Evolutionary conservation across 2,113 vertebrate genomes (phyloP).

Genomic region (Heliornis fulica): DNA sequence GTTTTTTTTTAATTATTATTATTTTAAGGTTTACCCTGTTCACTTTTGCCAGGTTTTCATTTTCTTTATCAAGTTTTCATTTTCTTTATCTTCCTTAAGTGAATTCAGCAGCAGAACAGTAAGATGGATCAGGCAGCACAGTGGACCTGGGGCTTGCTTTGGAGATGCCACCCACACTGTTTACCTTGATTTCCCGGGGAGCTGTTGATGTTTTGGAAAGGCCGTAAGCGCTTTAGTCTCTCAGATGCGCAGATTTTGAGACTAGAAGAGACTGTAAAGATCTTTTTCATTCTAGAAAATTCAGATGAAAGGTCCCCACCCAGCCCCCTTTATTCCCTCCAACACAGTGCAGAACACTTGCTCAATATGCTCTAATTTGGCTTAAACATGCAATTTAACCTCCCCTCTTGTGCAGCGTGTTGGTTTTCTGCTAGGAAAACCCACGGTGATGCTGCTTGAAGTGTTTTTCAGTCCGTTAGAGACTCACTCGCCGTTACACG

Average conservation of each 20-base stretch:
- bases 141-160: neutral
- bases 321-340: neutral
- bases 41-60: conserved; percentile 13
- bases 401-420: neutral
- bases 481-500: fast-evolving
- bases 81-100: neutral
- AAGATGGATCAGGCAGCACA: neutral
- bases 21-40: conserved; percentile 34
- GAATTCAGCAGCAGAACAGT: neutral
- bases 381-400: neutral
- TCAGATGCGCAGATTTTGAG: neutral
- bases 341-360: neutral
- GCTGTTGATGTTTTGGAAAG: neutral
- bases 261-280: neutral
- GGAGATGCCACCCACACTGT: neutral
- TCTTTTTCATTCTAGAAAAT: neutral
- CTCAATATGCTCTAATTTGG: neutral
- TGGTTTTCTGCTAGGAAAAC: neutral
- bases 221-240: neutral
- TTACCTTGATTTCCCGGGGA: neutral
- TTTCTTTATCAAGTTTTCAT: neutral
- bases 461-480: neutral
- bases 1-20: neutral
- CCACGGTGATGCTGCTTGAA: fast-evolving
- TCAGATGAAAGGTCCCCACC: neutral